Evolutionary conservation across 1,140 invertebrate genomes (phyloP).

Genomic region (Campoletis sonorensis): DNA sequence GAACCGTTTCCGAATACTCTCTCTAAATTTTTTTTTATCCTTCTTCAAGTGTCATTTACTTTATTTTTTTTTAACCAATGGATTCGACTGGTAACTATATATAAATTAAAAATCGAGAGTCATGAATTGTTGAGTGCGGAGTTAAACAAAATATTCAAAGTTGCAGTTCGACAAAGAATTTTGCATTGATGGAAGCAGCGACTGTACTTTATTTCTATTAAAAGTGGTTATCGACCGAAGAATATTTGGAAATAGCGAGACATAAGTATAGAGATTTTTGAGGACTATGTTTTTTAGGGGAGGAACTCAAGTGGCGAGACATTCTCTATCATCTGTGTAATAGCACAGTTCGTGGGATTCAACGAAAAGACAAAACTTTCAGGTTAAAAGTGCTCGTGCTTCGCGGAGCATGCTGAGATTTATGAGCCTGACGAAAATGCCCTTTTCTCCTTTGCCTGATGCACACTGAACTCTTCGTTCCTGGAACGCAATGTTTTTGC

Average conservation of each 20-base stretch:
- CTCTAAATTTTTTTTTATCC: constrained; percentile 7
- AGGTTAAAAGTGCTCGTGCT: not conserved
- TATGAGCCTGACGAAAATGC: not conserved
- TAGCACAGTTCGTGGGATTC: constrained; percentile 40
- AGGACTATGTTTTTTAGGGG: constrained; percentile 43
- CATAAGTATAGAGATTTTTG: not conserved
- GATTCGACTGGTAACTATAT: not conserved
- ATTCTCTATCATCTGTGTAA: constrained; percentile 59
- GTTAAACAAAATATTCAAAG: constrained; percentile 44
- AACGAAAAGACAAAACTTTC: not conserved
- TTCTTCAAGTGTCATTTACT: not conserved
- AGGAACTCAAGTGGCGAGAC: constrained; percentile 7
- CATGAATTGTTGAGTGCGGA: not conserved
- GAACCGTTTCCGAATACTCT: constrained; percentile 39
- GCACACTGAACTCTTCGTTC: not conserved
- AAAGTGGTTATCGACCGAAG: too few species aligned
- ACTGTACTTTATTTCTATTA: too few species aligned
- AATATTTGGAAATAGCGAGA: too few species aligned
- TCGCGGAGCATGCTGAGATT: not conserved
- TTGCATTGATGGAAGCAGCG: too few species aligned
- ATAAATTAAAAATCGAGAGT: not conserved
- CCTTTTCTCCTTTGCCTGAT: not conserved
- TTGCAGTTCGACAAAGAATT: too few species aligned
- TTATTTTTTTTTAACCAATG: not conserved
- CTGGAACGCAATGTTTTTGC: not conserved